Percentiles rank a stretch among this genome's conserved stretches.
Evolutionary conservation across 2,113 vertebrate species (phyloP).

Genomic region (Psilopsiagon aurifrons): DNA sequence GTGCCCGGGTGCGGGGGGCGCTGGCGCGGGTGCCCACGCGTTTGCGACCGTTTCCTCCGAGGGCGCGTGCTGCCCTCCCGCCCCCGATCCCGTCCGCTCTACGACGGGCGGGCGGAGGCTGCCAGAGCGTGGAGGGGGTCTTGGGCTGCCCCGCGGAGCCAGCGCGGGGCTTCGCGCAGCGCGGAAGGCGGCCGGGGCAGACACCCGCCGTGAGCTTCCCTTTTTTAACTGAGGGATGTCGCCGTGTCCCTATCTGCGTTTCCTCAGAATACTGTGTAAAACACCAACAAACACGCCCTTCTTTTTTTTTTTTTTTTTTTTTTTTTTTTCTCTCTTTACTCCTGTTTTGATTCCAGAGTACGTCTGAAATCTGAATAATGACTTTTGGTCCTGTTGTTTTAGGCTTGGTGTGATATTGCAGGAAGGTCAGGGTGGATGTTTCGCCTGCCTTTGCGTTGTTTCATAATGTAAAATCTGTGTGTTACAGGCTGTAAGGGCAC

Average conservation of each 20-base stretch:
- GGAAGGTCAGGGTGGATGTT: background rate
- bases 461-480: background rate
- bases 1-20: background rate
- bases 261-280: background rate
- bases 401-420: background rate
- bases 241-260: accelerated
- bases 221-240: accelerated
- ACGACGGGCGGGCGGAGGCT: background rate
- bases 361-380: background rate
- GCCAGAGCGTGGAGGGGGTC: accelerated
- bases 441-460: background rate
- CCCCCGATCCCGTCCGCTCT: background rate
- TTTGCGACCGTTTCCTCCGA: background rate
- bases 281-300: background rate
- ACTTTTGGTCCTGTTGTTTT: background rate
- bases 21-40: background rate
- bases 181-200: background rate
- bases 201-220: too few relatives aligned
- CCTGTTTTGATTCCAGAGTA: background rate
- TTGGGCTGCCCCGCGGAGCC: background rate
- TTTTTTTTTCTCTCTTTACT: background rate
- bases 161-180: background rate
- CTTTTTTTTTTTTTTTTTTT: background rate
- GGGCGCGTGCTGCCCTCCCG: background rate
- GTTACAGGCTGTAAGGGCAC: background rate